Base-by-base conservation (phyloP, 2,113 vertebrate species). In the Muscicapa adusta region DNA sequence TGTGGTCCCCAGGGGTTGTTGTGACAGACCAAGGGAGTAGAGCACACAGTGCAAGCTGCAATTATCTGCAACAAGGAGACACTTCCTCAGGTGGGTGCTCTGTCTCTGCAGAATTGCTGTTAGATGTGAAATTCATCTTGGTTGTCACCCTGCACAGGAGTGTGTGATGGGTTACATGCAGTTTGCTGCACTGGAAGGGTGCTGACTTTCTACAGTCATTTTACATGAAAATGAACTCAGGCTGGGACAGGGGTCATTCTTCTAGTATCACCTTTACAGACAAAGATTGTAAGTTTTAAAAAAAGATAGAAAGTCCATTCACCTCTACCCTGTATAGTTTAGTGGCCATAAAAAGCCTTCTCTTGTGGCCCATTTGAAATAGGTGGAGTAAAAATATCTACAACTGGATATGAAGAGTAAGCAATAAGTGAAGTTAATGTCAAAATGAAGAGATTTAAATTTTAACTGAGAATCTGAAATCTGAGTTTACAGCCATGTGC, bases 131-230 rank as follows among this genome's bases (percentile, higher is more conserved):
- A 57, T 29, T 65, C 12, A 24, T 28, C 34, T 47, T 28, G 14
- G 11, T 2, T 31, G 7, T 14, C 33, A 14, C 36, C 38, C 23
- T 63, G 23, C 40, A 40, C 0, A 0, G 14, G 53, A 47, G 8
- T 22, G 5, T 25, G 5, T 12, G 24, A 31, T n/a, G 29, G 13
- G 20, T 50, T 47, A 33, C 2, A 9, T 20, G 20, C 34, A 60
- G 43, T 45, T 25, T 26, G 43, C 62, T 57, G 10, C 33, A 17
- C 18, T 38, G 42, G 43, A 72, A 77, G 17, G 34, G 10, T 50
- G 29, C 5, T 14, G 31, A 19, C 34, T 16, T 63, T 73, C 34
- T 26, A 15, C 29, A 63, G 34, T 18, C 25, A 63, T 80, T 61
- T 71, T 14, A 24, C 28, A 23, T 18, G 26, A 42, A 76, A 72